Conservation (phyloP, 1,140 invertebrate species). For the Solenopsis fugax region DNA sequence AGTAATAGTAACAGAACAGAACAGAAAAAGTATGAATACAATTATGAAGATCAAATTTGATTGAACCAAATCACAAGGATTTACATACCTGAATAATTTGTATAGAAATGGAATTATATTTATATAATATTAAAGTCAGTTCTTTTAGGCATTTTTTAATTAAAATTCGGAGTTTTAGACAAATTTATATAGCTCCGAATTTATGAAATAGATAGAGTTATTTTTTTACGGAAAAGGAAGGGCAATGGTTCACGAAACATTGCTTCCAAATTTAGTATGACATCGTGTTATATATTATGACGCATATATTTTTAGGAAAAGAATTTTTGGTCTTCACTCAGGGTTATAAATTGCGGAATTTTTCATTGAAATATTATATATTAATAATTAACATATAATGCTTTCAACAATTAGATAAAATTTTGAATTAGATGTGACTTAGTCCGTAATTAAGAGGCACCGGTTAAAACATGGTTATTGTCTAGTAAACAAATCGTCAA, state of each 20-base stretch:
- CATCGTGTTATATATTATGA: conserved; percentile 11
- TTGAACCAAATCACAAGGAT: background rate
- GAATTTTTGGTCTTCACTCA: background rate
- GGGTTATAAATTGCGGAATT: conserved; percentile 19
- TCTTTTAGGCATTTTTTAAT: background rate
- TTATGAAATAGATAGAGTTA: conserved; percentile 21
- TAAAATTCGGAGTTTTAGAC: background rate
- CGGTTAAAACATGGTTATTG: background rate
- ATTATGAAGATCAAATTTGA: background rate
- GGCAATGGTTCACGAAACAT: conserved; percentile 41
- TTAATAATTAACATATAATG: conserved; percentile 6
- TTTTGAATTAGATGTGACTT: background rate
- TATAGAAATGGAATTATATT: background rate
- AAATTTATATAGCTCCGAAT: conserved; percentile 20
- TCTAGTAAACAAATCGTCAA: background rate
- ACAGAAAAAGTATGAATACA: background rate
- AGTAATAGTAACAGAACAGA: no score
- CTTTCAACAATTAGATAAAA: background rate
- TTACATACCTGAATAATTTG: background rate
- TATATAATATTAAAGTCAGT: background rate
- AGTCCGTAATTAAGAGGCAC: background rate
- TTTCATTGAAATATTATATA: conserved; percentile 12
- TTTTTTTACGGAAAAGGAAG: background rate
- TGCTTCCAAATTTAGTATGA: conserved; percentile 19
- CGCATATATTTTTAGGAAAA: background rate